Evolutionary conservation across 2,888 invertebrate species (phyloP), one percentile per base, ranked within the genome.

Genomic region (Scotopteryx bipunctaria): DNA sequence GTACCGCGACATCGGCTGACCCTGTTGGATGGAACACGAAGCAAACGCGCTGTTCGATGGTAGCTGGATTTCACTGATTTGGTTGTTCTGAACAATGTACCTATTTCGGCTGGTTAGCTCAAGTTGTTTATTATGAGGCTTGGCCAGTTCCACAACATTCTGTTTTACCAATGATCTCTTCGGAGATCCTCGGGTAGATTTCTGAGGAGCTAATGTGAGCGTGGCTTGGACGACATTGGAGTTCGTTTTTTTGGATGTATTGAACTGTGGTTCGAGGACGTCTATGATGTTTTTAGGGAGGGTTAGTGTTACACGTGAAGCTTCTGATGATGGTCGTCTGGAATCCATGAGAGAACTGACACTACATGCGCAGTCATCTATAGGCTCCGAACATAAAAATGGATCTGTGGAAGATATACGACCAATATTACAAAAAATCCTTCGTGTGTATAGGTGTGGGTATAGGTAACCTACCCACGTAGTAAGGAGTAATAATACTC

Each of bases 281-380:
- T 91, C 90, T 71, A 91, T 79, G 37, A 91, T 86, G 4, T 84
- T 81, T 76, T 88, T 91, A 5, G 91, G 91, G 11, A 92, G 79
- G 5, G 93, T 92, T 4, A 90, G 80, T 5, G 87, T 90, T 9
- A 89, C 87, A 67, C 89, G 82, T 57, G 93, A 93, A 2, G 92
- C 91, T 67, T 92, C 92, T n/a, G 91, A 86, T 31, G 91, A 91
- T 19, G 91, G 91, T 57, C 91, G 85, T 62, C 93, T 90, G 19
- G 94, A 93, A 67, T 94, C 94, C 78, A 94, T 85, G 35, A 93
- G 91, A 41, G 93, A 93, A 38, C 92, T 91, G 41, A 94, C 91
- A 42, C 93, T 94, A 78, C 94, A 94, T 51, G 92, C 93, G 73
- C 94, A 94, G 70, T 94, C 94, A 65, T 94, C 94, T 32, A 82